Conservation (phyloP, 2,888 invertebrate genomes). For the Drosophila suboccidentalis region DNA sequence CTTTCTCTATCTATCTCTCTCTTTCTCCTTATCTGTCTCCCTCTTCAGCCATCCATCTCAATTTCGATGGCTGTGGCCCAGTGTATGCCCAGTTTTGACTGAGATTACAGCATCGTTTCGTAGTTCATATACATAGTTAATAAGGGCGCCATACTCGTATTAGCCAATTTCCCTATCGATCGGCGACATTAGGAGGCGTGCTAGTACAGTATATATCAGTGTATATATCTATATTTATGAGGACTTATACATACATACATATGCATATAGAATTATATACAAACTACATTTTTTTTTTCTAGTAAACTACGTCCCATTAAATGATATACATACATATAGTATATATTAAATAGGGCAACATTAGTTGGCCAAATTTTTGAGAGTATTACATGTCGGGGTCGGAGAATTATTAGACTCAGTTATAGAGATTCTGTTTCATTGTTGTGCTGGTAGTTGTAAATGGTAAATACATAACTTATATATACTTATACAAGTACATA, state of each 20-base stretch:
- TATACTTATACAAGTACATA: constrained; percentile 36
- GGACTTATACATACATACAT: constrained; percentile 43
- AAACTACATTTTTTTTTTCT: constrained; percentile 46
- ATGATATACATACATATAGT: constrained; percentile 35
- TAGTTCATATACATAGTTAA: constrained; percentile 19
- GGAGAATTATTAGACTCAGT: constrained; percentile 30
- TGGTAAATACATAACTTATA: constrained; percentile 43
- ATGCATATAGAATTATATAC: constrained; percentile 41
- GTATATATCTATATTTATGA: constrained; percentile 25
- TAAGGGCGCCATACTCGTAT: not conserved
- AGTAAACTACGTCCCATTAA: constrained; percentile 57
- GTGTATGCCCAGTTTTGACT: constrained; percentile 54
- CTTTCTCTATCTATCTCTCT: not conserved
- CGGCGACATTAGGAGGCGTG: constrained; percentile 25
- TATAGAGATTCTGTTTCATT: constrained; percentile 38
- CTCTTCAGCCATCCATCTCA: constrained; percentile 31
- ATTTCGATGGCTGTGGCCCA: constrained; percentile 44
- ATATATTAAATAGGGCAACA: constrained; percentile 45
- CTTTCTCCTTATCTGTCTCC: constrained; percentile 1
- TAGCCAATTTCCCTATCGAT: constrained; percentile 14
- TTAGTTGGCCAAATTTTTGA: constrained; percentile 66
- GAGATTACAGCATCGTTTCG: constrained; percentile 44
- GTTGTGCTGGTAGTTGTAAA: constrained; percentile 63
- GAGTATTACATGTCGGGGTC: constrained; percentile 21
- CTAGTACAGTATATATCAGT: constrained; percentile 58